A percentile compares a stretch with the other conserved stretches of the same genome.
Conservation (phyloP, 2,113 vertebrate genomes). For the Mastomys coucha region DNA sequence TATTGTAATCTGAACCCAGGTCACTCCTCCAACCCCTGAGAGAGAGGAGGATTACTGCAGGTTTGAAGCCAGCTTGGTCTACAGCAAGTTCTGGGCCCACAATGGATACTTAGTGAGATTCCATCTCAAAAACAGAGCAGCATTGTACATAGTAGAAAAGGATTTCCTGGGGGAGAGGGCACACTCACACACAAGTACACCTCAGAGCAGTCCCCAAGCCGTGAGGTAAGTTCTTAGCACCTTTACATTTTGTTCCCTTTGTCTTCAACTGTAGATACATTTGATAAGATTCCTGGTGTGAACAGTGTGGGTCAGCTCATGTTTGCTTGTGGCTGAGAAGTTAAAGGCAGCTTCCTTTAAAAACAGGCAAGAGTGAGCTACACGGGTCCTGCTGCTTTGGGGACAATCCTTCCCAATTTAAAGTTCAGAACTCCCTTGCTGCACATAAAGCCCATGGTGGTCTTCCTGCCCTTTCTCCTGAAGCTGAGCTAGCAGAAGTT, state of each 20-base stretch:
- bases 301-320: neutral
- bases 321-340: too few relatives aligned
- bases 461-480: neutral
- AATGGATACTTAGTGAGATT: neutral
- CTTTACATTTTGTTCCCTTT: neutral
- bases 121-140: neutral
- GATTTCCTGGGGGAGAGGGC: slow-evolving; percentile 14
- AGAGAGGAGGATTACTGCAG: neutral
- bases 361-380: neutral
- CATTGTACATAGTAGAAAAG: neutral
- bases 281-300: neutral
- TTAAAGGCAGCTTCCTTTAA: neutral
- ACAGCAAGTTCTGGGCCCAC: neutral
- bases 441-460: neutral
- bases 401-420: neutral
- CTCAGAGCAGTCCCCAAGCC: neutral
- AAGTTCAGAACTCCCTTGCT: neutral
- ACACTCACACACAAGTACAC: neutral
- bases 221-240: neutral
- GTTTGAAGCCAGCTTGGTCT: neutral
- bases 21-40: neutral
- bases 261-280: neutral
- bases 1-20: neutral
- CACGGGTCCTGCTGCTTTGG: neutral
- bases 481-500: neutral